A percentile compares a stretch with the other conserved stretches of the same genome.
Conservation (phyloP, 2,113 vertebrate species). For the Nothocercus nigrocapillus region DNA sequence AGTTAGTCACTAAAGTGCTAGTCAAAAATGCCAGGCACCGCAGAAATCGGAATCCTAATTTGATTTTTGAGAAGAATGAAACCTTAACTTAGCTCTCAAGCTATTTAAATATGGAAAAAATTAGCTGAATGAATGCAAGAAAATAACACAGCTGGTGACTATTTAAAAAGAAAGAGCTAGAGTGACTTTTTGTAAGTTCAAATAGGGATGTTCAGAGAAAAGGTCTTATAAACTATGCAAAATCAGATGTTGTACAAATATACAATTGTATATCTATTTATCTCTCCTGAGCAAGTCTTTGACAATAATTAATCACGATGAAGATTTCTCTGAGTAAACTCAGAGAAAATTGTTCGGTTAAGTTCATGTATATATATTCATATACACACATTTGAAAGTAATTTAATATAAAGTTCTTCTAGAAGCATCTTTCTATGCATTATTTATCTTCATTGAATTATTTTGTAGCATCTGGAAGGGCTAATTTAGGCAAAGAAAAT, state of each 20-base stretch:
- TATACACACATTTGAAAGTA: not conserved
- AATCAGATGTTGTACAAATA: slow-evolving; percentile 56
- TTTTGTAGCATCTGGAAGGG: slow-evolving; percentile 33
- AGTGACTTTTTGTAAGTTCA: slow-evolving; percentile 36
- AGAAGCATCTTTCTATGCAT: slow-evolving; percentile 1
- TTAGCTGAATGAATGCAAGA: slow-evolving; percentile 58
- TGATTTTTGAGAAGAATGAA: slow-evolving; percentile 52
- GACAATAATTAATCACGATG: slow-evolving; percentile 49
- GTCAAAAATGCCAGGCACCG: slow-evolving; percentile 46
- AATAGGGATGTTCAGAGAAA: slow-evolving; percentile 42
- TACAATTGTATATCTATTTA: not conserved
- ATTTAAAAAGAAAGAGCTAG: slow-evolving; percentile 44
- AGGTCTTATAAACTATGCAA: slow-evolving; percentile 24
- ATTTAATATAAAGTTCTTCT: not conserved
- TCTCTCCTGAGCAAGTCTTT: slow-evolving; percentile 3
- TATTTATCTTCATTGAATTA: slow-evolving; percentile 39
- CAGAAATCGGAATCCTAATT: slow-evolving; percentile 59
- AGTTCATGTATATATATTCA: not conserved
- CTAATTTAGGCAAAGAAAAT: slow-evolving; percentile 31
- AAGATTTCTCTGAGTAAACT: slow-evolving; percentile 3
- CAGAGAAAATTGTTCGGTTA: slow-evolving; percentile 13
- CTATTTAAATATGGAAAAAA: slow-evolving; percentile 59
- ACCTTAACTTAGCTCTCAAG: slow-evolving; percentile 41
- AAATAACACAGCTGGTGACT: slow-evolving; percentile 66
- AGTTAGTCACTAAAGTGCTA: slow-evolving; percentile 22